Base-by-base conservation (phyloP, 1,140 invertebrate genomes). In the Atta cephalotes region DNA sequence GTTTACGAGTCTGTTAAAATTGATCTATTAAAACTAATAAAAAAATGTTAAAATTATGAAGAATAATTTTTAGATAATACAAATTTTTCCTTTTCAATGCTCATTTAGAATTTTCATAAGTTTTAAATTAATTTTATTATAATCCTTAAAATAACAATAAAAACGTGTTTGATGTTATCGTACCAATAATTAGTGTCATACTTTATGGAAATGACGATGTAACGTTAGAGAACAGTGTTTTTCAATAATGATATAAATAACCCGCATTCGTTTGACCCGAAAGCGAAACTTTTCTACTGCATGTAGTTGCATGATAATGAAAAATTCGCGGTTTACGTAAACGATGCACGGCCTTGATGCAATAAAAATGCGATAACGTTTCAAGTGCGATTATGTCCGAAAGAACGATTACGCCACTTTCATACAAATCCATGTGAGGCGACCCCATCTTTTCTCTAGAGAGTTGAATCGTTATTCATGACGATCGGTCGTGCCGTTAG, bases 381-480 rank as follows among this genome's bases (percentile, higher is more conserved):
- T 72, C 66, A 81, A 16, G 51, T 68, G 21, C 51, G 53, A 82
- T 82, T 82, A 72, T 72, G 79, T 58, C 16, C 51, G 70, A 74
- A 60, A 70, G 25, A 82, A 82, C 66, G 79, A 82, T 82, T 74
- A 62, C 56, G 80, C 80, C 68, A 82, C 68, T 70, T 81, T 70
- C 25, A 56, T 84, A 76, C 39, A 84, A 62, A 84, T 84, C 49
- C 56, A 62, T 39, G 53, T 21, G 68, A 72, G n/a, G n/a, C 39
- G 21, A 6, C 56, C 9, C 70, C 70, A 76, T 39, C 80, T 84
- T 39, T 74, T 76, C 39, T 84, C 45, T 72, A 82, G 70, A 84
- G 68, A 76, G 56, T 74, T 76, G 62, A 84, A 76, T 84, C 70
- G 68, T 82, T 82, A 82, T 74, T 82, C 68, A 82, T 12, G 68